These are phyloP conservation scores for Campaea margaritaria DNA, from an alignment of 2,888 invertebrate genomes.

Conservation along the genomic window DNA sequence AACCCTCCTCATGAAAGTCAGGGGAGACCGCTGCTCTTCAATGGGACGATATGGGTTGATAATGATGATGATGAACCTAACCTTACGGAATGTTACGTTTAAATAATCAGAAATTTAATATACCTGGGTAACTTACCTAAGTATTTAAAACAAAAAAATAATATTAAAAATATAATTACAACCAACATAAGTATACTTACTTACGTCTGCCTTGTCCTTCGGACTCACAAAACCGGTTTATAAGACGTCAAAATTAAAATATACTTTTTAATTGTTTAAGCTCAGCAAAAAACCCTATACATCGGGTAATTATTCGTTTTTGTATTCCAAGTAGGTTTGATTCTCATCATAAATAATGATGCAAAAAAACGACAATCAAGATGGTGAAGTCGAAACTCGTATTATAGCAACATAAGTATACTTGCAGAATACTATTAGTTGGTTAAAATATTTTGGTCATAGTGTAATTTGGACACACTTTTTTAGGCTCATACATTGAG, in stretches of 20 bases:
- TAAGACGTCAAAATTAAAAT: slow-evolving; percentile 28
- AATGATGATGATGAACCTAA: too few species aligned
- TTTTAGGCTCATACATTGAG: too few species aligned
- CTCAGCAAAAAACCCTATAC: slow-evolving; percentile 35
- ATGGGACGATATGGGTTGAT: too few species aligned
- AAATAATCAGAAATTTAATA: too few species aligned
- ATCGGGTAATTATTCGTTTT: slow-evolving; percentile 36
- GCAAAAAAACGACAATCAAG: slow-evolving; percentile 30
- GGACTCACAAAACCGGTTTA: slow-evolving; percentile 37
- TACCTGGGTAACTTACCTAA: too few species aligned
- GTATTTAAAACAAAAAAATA: too few species aligned
- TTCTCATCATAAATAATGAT: slow-evolving; percentile 40
- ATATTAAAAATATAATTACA: too few species aligned
- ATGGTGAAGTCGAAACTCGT: slow-evolving; percentile 2
- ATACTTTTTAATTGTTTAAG: slow-evolving; percentile 33
- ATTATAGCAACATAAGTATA: slow-evolving; percentile 8
- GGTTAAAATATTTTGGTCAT: too few species aligned
- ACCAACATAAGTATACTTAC: slow-evolving; percentile 2
- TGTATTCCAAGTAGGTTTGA: slow-evolving; percentile 31
- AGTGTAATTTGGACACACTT: too few species aligned
- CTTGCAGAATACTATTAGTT: neutral
- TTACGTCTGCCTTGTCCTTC: slow-evolving; percentile 38
- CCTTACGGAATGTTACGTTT: too few species aligned
- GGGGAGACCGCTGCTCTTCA: too few species aligned
- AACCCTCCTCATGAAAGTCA: too few species aligned